A percentile compares a stretch with the other conserved stretches of the same genome.
Conservation (phyloP, 1,140 invertebrate genomes). For the Sycobia sp. region DNA sequence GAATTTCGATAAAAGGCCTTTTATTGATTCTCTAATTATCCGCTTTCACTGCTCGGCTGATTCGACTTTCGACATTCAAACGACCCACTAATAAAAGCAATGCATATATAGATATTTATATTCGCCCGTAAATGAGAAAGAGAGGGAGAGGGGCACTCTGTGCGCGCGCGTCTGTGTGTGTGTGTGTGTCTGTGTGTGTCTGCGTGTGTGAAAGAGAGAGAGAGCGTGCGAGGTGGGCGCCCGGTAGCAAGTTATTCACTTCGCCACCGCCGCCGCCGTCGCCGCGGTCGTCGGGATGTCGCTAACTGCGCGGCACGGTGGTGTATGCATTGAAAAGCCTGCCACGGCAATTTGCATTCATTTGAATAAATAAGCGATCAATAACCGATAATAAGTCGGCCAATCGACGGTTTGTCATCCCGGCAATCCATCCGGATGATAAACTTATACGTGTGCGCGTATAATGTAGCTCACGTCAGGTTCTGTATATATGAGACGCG, state of each 20-base stretch:
- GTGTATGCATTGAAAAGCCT: slow-evolving; percentile 55
- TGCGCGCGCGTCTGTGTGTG: no score
- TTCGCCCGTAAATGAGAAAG: not conserved
- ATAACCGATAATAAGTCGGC: slow-evolving; percentile 61
- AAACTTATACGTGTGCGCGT: slow-evolving; percentile 34
- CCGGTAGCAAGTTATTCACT: slow-evolving; percentile 64
- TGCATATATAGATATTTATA: no score
- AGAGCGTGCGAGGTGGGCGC: slow-evolving; percentile 29
- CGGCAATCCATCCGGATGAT: slow-evolving; percentile 49
- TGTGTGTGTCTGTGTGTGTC: no score
- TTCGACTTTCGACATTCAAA: slow-evolving; percentile 1
- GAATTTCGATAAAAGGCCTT: slow-evolving; percentile 14
- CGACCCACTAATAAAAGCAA: slow-evolving; percentile 20
- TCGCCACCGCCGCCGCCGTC: slow-evolving; percentile 49
- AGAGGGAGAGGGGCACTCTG: no score
- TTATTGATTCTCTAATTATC: slow-evolving; percentile 37
- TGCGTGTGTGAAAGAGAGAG: not conserved
- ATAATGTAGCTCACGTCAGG: not conserved
- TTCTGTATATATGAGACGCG: not conserved
- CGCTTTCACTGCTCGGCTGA: slow-evolving; percentile 9
- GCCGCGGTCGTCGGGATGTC: no score
- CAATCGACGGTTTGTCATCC: slow-evolving; percentile 60
- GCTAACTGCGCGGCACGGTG: slow-evolving; percentile 54
- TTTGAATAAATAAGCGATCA: slow-evolving; percentile 64
- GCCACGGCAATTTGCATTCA: slow-evolving; percentile 61